These are phyloP conservation scores for Phymatocera aterrima DNA, from an alignment of 2,888 invertebrate species.

Conservation along the genomic window DNA sequence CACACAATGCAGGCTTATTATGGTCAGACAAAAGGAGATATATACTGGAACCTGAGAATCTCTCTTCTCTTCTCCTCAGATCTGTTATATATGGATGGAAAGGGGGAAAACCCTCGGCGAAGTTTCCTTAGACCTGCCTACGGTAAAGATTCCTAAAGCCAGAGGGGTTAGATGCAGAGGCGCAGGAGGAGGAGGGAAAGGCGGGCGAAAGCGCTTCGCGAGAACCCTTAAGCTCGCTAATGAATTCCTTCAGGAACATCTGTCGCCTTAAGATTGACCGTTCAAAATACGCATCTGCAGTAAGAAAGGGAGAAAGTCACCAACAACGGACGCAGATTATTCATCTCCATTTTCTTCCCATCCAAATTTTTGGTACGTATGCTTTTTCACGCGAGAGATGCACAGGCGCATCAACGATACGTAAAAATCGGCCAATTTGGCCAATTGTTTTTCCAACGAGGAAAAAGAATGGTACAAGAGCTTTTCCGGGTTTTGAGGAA, in stretches of 20 bases:
- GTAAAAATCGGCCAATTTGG: too few species aligned
- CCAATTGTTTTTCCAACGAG: too few species aligned
- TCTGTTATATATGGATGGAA: too few species aligned
- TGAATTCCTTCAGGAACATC: slow-evolving; percentile 72
- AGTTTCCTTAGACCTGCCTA: slow-evolving; percentile 8
- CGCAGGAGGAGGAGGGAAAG: background rate
- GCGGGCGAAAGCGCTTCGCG: slow-evolving; percentile 10
- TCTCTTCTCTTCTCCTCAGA: too few species aligned
- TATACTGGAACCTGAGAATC: background rate
- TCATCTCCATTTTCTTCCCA: too few species aligned
- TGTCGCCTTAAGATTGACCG: slow-evolving; percentile 71
- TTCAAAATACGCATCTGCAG: too few species aligned
- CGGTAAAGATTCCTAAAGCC: slow-evolving; percentile 24
- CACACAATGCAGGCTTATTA: slow-evolving; percentile 39
- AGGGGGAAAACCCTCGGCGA: background rate
- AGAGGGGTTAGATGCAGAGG: background rate
- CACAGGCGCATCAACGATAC: too few species aligned
- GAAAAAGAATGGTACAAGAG: too few species aligned
- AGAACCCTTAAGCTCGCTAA: slow-evolving; percentile 65
- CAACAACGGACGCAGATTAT: background rate
- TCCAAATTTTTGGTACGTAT: too few species aligned
- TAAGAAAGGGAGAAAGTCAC: too few species aligned
- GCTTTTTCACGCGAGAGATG: too few species aligned
- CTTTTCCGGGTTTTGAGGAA: too few species aligned
- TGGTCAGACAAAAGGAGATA: slow-evolving; percentile 27